Evolutionary conservation across 2,113 vertebrate species (phyloP), one percentile per base, ranked within the genome.

Genomic region (Rhea americana): DNA sequence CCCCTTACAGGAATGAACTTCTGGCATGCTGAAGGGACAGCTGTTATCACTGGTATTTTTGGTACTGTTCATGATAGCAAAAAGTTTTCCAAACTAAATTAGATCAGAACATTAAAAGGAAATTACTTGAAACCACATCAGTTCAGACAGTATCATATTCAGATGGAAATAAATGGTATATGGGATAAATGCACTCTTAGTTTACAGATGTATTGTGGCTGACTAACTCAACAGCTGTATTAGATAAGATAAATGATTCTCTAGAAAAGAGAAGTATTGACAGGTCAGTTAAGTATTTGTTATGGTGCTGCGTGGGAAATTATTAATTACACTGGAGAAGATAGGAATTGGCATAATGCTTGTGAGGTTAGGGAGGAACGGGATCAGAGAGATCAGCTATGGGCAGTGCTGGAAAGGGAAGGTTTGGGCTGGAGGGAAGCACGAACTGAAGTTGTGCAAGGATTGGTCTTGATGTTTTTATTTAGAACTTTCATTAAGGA

Each of bases 291-390:
- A 90, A 83, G 26, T 50, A 75, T 74, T 84, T 84, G 51, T 78
- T 68, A 28, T 1, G 65, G 47, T 50, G 50, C 50, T 3, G 0
- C 50, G 62, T 28, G 37, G 48, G 62, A 87, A 87, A 87, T 82
- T 47, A 91, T 59, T 86, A 71, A 74, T 94, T 87, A 45, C 71
- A 61, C 25, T 66, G 76, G 79, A 82, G 55, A 77, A 85, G 35
- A 89, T 24, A 12, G 28, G 28, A 41, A 83, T 62, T 47, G 79
- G 75, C 5, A 16, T 15, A 43, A 56, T 35, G 10, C 80, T 90
- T 50, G 56, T 75, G 70, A 92, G 7, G 37, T 73, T 76, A 16
- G 53, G 18, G 71, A 88, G 56, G 24, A 9, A 71, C 2, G 2
- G 26, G 4, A 10, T 74, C 41, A 78, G 76, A 50, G 63, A 83